These are phyloP conservation scores for Sycophaga agraensis DNA, from an alignment of 1,140 invertebrate genomes.

Conservation along the genomic window DNA sequence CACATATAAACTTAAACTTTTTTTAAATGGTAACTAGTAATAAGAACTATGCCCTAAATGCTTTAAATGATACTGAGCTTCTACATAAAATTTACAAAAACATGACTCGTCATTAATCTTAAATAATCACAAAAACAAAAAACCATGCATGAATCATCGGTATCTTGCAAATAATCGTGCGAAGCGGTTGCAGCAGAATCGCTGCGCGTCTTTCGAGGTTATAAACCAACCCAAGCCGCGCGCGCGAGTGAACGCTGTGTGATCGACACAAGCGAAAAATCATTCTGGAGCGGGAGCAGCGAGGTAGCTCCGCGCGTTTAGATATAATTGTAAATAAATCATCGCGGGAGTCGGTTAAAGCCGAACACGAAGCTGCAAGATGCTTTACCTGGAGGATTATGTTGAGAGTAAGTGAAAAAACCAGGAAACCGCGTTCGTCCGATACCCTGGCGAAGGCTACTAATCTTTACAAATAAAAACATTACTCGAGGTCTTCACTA, in stretches of 20 bases:
- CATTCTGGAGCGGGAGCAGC: too few species aligned
- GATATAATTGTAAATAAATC: slow-evolving; percentile 35
- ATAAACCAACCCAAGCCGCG: slow-evolving; percentile 1
- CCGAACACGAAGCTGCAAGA: slow-evolving; percentile 51
- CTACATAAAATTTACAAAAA: too few species aligned
- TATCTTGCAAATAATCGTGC: not conserved
- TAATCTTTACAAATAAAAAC: slow-evolving; percentile 13
- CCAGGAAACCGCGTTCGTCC: not conserved
- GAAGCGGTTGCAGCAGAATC: not conserved
- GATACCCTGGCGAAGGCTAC: not conserved
- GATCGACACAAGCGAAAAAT: too few species aligned
- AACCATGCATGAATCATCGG: not conserved
- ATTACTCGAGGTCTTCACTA: not conserved
- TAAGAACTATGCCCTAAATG: too few species aligned
- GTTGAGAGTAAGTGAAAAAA: slow-evolving; percentile 81
- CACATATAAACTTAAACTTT: too few species aligned
- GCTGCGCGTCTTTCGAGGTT: slow-evolving; percentile 6
- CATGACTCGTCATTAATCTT: not conserved
- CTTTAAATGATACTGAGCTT: too few species aligned
- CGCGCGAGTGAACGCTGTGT: not conserved
- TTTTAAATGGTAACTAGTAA: too few species aligned
- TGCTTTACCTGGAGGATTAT: slow-evolving; percentile 96
- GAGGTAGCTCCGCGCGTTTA: too few species aligned
- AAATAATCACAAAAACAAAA: not conserved
- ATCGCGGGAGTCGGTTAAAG: not conserved